Evolutionary conservation across 2,113 vertebrate genomes (phyloP).

Genomic region (Gopherus evgoodei): DNA sequence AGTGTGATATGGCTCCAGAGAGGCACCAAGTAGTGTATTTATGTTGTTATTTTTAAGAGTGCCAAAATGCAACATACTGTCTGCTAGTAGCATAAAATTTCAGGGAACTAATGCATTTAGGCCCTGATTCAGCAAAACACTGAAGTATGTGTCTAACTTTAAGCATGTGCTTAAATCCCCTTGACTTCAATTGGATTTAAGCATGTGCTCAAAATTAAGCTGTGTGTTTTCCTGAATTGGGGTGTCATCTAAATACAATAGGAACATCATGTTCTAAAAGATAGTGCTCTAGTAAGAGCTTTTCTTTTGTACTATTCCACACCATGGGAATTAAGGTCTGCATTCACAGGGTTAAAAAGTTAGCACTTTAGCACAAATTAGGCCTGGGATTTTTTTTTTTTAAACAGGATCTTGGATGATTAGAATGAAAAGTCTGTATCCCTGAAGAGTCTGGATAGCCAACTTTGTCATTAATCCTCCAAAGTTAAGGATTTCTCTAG

Average conservation of each 20-base stretch:
- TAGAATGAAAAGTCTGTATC: not conserved
- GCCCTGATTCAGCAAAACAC: slow-evolving; percentile 53
- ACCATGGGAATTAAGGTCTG: not conserved
- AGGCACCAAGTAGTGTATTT: not conserved
- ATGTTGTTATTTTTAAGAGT: slow-evolving; percentile 38
- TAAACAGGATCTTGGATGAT: not conserved
- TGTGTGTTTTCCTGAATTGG: slow-evolving; percentile 11
- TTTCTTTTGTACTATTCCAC: not conserved
- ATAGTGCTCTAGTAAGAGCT: not conserved
- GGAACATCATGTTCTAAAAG: not conserved
- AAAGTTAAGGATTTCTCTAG: not conserved
- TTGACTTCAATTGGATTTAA: slow-evolving; percentile 42
- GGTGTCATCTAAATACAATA: not conserved
- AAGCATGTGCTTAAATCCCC: slow-evolving; percentile 48
- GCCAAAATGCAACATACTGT: slow-evolving; percentile 14
- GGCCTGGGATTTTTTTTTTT: not conserved
- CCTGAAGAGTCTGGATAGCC: not conserved
- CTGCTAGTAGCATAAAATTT: slow-evolving; percentile 38
- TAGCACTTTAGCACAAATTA: not conserved
- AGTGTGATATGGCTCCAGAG: not conserved
- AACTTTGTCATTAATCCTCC: not conserved
- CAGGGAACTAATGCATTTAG: slow-evolving; percentile 53
- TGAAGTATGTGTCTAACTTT: slow-evolving; percentile 51
- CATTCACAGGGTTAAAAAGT: not conserved
- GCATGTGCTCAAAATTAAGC: slow-evolving; percentile 66